Conservation (phyloP, 2,797 vertebrate genomes). For the Melanogrammus aeglefinus region DNA sequence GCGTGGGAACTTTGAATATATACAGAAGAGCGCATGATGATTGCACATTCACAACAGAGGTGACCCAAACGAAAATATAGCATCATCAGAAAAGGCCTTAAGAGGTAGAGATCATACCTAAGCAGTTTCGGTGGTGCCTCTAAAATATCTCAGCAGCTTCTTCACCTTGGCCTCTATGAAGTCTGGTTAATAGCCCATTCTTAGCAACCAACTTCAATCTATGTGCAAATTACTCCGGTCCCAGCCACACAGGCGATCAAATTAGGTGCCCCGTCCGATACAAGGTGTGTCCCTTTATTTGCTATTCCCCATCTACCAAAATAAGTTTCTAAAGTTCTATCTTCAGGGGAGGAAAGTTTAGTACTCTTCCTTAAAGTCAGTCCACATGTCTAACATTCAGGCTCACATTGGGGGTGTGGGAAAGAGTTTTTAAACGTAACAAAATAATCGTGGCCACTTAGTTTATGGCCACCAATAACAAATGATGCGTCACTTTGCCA, state of each 20-base stretch:
- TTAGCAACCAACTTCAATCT: background rate
- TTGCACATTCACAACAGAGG: background rate
- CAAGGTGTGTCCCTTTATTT: background rate
- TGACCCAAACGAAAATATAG: background rate
- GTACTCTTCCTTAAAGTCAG: background rate
- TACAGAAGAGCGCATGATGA: background rate
- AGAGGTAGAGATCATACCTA: background rate
- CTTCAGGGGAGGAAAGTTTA: background rate
- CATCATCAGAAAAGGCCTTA: background rate
- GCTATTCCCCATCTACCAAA: background rate
- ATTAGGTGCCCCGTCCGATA: background rate
- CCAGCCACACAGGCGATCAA: background rate
- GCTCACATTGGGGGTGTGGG: background rate
- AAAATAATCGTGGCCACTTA: background rate
- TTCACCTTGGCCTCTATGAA: background rate
- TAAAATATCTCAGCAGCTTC: background rate
- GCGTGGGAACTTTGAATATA: background rate
- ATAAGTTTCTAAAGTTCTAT: background rate
- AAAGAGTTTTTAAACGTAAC: background rate
- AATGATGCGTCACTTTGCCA: background rate
- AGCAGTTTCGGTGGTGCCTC: background rate
- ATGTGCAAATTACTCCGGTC: conserved; percentile 2
- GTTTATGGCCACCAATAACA: background rate
- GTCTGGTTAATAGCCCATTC: background rate
- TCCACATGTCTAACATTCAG: background rate